These are phyloP conservation scores for Orthonevra nobilis DNA, from an alignment of 2,888 invertebrate species.

Conservation along the genomic window DNA sequence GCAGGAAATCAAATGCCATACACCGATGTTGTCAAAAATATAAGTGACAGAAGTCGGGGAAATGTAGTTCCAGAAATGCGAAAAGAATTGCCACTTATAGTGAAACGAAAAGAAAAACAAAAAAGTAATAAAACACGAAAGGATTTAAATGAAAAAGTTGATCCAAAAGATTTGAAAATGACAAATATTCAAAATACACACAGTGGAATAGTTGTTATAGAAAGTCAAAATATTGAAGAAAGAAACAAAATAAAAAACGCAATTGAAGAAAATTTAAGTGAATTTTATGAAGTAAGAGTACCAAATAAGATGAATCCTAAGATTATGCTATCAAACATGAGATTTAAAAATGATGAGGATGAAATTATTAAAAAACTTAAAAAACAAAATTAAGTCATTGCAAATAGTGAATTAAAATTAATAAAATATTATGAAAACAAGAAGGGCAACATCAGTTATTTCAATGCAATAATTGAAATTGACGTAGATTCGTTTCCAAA, in stretches of 20 bases:
- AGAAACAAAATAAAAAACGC: constrained; percentile 11
- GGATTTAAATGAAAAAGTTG: neutral
- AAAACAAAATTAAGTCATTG: neutral
- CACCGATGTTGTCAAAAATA: neutral
- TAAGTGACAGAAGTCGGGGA: neutral
- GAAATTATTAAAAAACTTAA: neutral
- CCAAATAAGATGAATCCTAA: constrained; percentile 1
- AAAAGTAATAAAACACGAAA: no score
- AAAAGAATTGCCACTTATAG: neutral
- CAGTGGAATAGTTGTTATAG: neutral
- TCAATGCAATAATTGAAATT: no score
- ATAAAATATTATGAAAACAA: neutral
- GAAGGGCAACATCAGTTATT: neutral
- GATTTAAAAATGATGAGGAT: neutral
- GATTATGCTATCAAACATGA: constrained; percentile 1
- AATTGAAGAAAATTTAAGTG: neutral
- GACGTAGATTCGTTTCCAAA: no score
- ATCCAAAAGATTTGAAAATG: neutral
- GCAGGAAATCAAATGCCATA: neutral
- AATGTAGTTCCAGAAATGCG: neutral
- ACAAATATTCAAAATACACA: neutral
- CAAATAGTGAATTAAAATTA: neutral
- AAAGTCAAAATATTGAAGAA: neutral
- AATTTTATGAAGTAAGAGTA: neutral
- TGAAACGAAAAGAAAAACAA: neutral